Conservation (phyloP, 2,113 vertebrate genomes). For the Osmerus eperlanus region DNA sequence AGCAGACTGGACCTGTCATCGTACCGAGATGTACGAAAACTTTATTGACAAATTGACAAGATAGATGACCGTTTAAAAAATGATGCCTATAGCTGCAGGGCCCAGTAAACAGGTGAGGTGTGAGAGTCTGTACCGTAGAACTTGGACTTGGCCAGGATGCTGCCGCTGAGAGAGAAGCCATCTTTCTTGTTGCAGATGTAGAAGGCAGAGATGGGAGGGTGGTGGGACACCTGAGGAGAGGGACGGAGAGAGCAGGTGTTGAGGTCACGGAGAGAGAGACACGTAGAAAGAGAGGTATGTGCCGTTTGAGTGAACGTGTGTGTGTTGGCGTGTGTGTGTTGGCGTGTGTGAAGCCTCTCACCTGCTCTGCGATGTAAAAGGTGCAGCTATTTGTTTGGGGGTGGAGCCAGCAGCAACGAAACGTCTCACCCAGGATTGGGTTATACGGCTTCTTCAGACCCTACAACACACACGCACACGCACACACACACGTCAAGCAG, state of each 20-base stretch:
- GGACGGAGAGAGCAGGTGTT: background rate
- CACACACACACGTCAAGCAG: background rate
- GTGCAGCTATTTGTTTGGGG: conserved; percentile 90
- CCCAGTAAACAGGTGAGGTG: background rate
- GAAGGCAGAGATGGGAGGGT: conserved; percentile 93
- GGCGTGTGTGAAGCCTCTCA: conserved; percentile 35
- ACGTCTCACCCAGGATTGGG: conserved; percentile 91
- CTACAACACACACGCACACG: conserved; percentile 57
- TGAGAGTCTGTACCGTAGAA: conserved; percentile 83
- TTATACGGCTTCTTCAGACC: conserved; percentile 98
- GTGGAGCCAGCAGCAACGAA: conserved; percentile 95
- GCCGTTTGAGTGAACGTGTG: too few species aligned
- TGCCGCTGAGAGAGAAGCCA: conserved; percentile 89
- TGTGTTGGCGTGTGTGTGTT: background rate
- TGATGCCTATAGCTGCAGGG: too few species aligned
- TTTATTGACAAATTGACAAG: background rate
- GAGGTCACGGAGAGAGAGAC: background rate
- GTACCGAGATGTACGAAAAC: background rate
- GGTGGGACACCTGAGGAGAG: conserved; percentile 86
- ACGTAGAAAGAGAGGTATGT: too few species aligned
- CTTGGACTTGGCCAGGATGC: conserved; percentile 90
- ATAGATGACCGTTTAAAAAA: background rate
- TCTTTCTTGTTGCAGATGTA: conserved; percentile 94
- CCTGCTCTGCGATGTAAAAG: conserved; percentile 97
- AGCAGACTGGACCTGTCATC: background rate